Base-by-base conservation (phyloP, 2,888 invertebrate genomes). In the Phrixothrix hirtus region DNA sequence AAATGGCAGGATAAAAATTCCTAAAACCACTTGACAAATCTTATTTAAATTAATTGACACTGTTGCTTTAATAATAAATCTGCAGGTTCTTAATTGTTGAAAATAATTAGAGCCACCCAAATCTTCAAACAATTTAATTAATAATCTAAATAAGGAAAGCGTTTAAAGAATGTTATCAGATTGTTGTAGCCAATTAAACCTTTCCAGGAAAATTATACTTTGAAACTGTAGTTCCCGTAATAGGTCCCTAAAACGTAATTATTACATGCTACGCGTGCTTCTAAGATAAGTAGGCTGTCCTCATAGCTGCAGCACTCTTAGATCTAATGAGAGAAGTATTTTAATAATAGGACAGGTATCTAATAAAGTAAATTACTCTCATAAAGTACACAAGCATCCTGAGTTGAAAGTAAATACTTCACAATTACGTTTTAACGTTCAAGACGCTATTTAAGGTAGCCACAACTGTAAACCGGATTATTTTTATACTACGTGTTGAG, bases 271-370 rank as follows among this genome's bases (percentile, higher is more conserved):
- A 31, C 45, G 45, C 45, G 45, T 45, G 45, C 36, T 45, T 34
- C 25, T 10, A 43, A 36, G 44, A 44, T 44, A 44, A 44, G 44
- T 44, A 36, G 36, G 44, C 44, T 44, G 35, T 36, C 36, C 27
- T 32, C 43, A 26, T 34, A 25, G n/a, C n/a, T n/a, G n/a, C n/a
- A n/a, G 34, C 43, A 34, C 43, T 43, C 43, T 44, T 36, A 21
- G 35, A 44, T 44, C 44, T 44, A 44, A 44, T 30, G 44, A 44
- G 44, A 44, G 44, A 35, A 36, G 44, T 44, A 44, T 44, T 44
- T 44, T n/a, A 34, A 34, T 44, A 44, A 36, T 35, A 29, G 44
- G 44, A 44, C 44, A 44, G 44, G 44, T 44, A 44, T 29, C 44
- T 44, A 44, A 44, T 44, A 36, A 44, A 44, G 35, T 36, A 30